Conservation (phyloP, 2,113 vertebrate genomes). For the Grus americana region DNA sequence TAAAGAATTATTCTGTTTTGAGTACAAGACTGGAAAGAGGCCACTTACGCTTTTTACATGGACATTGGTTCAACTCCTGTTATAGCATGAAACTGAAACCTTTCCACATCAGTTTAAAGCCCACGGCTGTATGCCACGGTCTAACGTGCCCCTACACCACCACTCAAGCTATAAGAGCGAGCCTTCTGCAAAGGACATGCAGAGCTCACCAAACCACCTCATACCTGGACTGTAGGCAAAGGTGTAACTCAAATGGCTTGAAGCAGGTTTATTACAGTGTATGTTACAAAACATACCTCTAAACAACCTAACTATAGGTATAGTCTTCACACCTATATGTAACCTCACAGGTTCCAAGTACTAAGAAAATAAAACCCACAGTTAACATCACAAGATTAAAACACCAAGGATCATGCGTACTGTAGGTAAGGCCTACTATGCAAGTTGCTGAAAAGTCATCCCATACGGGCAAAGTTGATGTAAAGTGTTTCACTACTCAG, state of each 20-base stretch:
- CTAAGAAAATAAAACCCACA: background rate
- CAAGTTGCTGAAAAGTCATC: background rate
- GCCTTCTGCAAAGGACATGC: background rate
- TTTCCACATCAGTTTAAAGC: background rate
- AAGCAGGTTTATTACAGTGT: background rate
- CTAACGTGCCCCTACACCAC: background rate
- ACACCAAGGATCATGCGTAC: fast-evolving
- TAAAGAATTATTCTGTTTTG: background rate
- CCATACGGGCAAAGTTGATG: fast-evolving
- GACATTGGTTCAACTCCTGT: background rate
- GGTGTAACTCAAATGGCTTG: background rate
- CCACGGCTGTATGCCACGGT: fast-evolving
- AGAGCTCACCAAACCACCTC: background rate
- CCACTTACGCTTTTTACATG: background rate
- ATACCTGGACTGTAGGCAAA: background rate
- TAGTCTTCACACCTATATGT: background rate
- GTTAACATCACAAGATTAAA: background rate
- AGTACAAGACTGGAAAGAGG: background rate
- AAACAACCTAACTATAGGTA: background rate
- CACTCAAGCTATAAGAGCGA: background rate
- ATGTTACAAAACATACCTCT: background rate
- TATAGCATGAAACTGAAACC: background rate
- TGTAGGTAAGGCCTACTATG: fast-evolving
- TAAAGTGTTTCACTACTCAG: fast-evolving
- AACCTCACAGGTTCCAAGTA: background rate